Percentiles rank a stretch among this genome's conserved stretches.
These are phyloP conservation scores for Cryptus viduatorius DNA, from an alignment of 2,888 invertebrate species.

Conservation along the genomic window DNA sequence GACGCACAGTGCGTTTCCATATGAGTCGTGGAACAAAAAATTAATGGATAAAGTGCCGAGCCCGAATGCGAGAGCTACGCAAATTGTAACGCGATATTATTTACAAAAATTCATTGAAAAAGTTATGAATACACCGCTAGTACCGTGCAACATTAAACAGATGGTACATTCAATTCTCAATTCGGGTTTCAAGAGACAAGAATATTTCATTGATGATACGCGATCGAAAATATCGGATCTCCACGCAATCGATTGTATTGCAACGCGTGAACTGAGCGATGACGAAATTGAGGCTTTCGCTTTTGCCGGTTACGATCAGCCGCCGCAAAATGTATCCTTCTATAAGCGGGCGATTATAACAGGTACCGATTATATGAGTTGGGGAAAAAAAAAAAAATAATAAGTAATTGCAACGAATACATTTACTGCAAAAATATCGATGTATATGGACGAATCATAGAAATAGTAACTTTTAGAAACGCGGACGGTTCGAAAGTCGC, in stretches of 20 bases:
- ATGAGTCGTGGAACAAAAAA: not conserved
- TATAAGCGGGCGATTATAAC: no score
- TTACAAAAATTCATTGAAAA: not conserved
- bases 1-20: not conserved
- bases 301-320: no score
- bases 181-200: not conserved
- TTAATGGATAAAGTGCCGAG: conserved; percentile 3
- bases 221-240: no score
- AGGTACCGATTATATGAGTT: no score
- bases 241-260: no score
- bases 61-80: not conserved
- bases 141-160: not conserved
- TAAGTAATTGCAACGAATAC: conserved; percentile 6
- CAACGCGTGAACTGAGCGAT: no score
- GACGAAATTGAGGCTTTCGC: no score
- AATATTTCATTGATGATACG: no score
- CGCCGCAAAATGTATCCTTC: no score
- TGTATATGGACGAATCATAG: not conserved
- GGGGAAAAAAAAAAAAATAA: not conserved
- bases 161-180: not conserved
- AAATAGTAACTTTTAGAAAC: not conserved
- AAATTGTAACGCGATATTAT: not conserved
- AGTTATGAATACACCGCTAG: not conserved
- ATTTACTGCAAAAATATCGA: not conserved
- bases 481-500: not conserved